Percentiles rank a stretch among this genome's conserved stretches.
phyloP scores from a whole-genome alignment of 1,140 invertebrate genomes.

The Laodelphax striatellus region DNA sequence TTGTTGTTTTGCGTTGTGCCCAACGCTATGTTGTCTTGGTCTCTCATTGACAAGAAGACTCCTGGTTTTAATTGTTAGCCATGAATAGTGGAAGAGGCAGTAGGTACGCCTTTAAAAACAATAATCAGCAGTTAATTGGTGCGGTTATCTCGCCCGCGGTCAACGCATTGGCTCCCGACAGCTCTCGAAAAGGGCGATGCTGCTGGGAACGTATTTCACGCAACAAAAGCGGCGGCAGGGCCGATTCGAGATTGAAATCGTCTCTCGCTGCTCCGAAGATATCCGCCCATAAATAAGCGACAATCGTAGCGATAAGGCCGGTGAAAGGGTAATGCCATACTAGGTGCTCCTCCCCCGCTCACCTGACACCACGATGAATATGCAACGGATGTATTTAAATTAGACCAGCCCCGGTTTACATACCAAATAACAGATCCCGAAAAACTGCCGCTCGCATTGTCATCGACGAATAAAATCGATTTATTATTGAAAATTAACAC shows the following conservation, averaged over 20 bases:
- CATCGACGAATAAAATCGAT: neutral
- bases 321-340: neutral
- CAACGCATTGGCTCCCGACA: neutral
- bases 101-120: neutral
- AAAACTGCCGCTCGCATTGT: neutral
- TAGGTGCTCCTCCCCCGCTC: neutral
- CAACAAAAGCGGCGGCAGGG: neutral
- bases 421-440: neutral
- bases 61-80: neutral
- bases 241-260: neutral
- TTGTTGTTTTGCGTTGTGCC: too few species aligned
- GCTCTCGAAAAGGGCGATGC: neutral
- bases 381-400: slow-evolving; percentile 4
- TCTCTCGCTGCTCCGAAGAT: neutral
- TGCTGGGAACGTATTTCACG: neutral
- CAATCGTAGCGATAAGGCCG: neutral
- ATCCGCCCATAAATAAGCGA: neutral
- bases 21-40: too few species aligned
- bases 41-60: neutral
- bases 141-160: neutral
- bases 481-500: slow-evolving; percentile 4
- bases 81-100: too few species aligned
- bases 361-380: neutral
- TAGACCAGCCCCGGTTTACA: neutral
- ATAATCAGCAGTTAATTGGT: neutral